Evolutionary conservation across 2,797 vertebrate genomes (phyloP).

Genomic region (Propithecus perrieri): DNA sequence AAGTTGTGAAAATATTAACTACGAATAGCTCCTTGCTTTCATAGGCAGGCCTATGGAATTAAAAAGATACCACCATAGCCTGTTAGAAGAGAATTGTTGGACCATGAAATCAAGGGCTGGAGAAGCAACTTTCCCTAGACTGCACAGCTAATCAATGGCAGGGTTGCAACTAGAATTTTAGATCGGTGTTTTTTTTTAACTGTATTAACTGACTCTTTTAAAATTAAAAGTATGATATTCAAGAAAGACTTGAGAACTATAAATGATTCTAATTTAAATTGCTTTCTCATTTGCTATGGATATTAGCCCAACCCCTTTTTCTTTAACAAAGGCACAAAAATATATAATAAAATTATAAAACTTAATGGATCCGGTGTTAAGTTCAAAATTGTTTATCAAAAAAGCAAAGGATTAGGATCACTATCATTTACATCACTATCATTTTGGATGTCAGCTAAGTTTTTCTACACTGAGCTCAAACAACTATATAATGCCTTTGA

Average conservation of each 20-base stretch:
- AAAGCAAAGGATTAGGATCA: not conserved
- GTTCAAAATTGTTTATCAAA: not conserved
- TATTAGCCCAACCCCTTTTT: not conserved
- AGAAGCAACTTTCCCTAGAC: constrained; percentile 22
- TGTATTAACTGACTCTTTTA: not conserved
- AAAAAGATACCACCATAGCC: not conserved
- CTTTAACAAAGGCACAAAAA: not conserved
- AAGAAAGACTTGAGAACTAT: not conserved
- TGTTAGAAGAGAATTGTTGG: not conserved
- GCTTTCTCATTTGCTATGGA: not conserved
- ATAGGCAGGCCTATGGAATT: not conserved
- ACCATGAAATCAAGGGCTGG: not conserved
- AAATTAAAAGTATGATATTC: not conserved
- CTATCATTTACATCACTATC: not conserved
- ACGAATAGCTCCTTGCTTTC: not conserved
- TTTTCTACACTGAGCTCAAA: not conserved
- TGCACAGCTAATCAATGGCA: not conserved
- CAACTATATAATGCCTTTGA: not conserved
- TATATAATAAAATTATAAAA: not conserved
- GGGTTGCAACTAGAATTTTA: not conserved
- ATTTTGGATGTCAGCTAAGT: not conserved
- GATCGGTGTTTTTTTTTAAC: not conserved
- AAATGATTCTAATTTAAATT: not conserved
- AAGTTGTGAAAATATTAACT: constrained; percentile 2
- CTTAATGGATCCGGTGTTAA: not conserved